These are phyloP conservation scores for Drosophila watanabei DNA, from an alignment of 1,140 invertebrate species.

Conservation along the genomic window DNA sequence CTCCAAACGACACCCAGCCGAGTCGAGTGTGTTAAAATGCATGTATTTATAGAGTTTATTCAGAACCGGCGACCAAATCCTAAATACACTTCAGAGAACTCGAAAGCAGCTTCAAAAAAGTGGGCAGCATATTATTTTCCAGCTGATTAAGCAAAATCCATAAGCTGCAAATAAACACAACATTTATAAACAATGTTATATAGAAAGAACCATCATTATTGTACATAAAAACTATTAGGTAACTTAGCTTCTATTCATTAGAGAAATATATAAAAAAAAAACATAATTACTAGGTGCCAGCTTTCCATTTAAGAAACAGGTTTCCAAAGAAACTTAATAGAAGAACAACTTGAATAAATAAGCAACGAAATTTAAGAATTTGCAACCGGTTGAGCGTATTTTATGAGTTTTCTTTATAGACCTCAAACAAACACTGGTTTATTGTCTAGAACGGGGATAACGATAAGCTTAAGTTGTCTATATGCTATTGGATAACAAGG, in stretches of 20 bases:
- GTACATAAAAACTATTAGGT: background rate
- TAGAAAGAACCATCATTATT: background rate
- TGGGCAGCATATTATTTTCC: conserved; percentile 1
- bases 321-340: background rate
- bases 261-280: background rate
- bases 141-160: conserved; percentile 7
- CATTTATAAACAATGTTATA: background rate
- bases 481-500: background rate
- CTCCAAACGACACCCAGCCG: conserved; percentile 29
- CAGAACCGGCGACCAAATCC: background rate
- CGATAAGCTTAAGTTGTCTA: background rate
- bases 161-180: background rate
- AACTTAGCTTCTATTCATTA: background rate
- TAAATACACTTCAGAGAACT: conserved; percentile 18
- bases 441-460: background rate
- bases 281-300: background rate
- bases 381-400: conserved; percentile 15
- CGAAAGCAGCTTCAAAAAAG: conserved; percentile 9
- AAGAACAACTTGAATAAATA: conserved; percentile 2
- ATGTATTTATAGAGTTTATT: conserved; percentile 38
- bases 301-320: conserved; percentile 4
- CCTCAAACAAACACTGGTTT: conserved; percentile 2
- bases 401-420: conserved; percentile 9
- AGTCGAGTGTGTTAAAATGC: conserved; percentile 19
- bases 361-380: conserved; percentile 4